Base-by-base conservation (phyloP, 2,797 vertebrate species). In the Cyprinella venusta region DNA sequence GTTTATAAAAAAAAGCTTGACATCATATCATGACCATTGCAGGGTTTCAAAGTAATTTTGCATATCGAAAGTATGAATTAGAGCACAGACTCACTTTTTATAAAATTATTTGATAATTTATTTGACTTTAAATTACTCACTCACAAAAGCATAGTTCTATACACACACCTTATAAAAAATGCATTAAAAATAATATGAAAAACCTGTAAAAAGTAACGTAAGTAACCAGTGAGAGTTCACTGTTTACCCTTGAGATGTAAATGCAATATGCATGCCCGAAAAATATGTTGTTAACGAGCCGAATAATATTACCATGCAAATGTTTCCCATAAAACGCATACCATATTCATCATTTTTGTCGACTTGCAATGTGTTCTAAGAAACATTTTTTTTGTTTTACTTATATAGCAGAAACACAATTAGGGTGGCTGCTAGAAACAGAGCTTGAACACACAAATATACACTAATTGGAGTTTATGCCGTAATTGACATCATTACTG, bases 351-450 rank as follows among this genome's bases (percentile, higher is more conserved):
- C 36, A 6, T 45, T 63, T 76, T 76, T 63, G 40, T 45, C 21
- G 38, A 61, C 74, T 76, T 63, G 56, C 26, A 26, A 76, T 45
- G 38, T 45, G 56, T 45, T 77, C 45, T 63, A 19, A 21, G 56
- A 64, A 77, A 77, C 56, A 64, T 5, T 77, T 64, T 64, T 12
- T 16, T 77, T 64, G 48, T 12, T 16, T 48, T 56, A 63, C 75
- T 64, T 45, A 26, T 6, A 61, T 26, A 42, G 54, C 36, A 61
- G 54, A 61, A 76, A 76, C 74, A 42, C n/a, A 76, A 76, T 59
- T 76, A 76, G 74, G n/a, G 24, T 77, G 75, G 56, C 56, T 77
- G 24, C 56, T 63, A 76, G 38, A 76, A 63, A 77, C 56, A 63
- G 74, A 61, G 26, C 75, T 77, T 42, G 24, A 63, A 77, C 40